Evolutionary conservation across 1,140 invertebrate genomes (phyloP), one percentile per base, ranked within the genome.

Genomic region (Ericerus pela): DNA sequence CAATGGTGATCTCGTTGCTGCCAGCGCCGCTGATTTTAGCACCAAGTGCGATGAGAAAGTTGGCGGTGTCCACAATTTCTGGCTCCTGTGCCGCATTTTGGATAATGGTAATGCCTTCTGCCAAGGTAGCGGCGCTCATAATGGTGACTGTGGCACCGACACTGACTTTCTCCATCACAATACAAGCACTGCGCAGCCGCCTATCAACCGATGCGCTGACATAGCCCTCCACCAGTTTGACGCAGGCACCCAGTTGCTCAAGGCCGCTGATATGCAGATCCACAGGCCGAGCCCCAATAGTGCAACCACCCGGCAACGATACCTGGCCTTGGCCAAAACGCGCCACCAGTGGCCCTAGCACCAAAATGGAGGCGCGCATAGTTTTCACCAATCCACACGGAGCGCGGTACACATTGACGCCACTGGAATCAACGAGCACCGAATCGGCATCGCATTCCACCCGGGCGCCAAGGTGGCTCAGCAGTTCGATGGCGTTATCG

Each of bases 21-120:
- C 62, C 64, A 26, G 58, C 59, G 16, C 60, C 61, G 2, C 52
- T n/a, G 53, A 66, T 64, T 28, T 64, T 61, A n/a, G 64, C 65
- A 37, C 65, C 64, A 59, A 66, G 59, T 14, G 52, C 61, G 27
- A 58, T 61, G 26, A 66, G 58, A 54, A 64, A 58, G 14, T 61
- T 22, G 8, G 57, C 58, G 16, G 63, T 43, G 54, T 66, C 58
- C 36, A 62, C 51, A 20, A 67, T 55, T 59, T 67, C 63, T 16
- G 64, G 65, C 57, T 67, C 65, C n/a, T 51, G 36, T 14, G 65
- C 63, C 12, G 63, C 65, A 54, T 67, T 67, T 24, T 63, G 31
- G 28, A 67, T 62, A 11, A 60, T 58, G 3, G 62, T 64, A 28
- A 26, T 43, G 26, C 64, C 64, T 47, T 60, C 52, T 24, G 64